phyloP scores from a whole-genome alignment of 1,140 invertebrate species.

The Triops cancriformis region DNA sequence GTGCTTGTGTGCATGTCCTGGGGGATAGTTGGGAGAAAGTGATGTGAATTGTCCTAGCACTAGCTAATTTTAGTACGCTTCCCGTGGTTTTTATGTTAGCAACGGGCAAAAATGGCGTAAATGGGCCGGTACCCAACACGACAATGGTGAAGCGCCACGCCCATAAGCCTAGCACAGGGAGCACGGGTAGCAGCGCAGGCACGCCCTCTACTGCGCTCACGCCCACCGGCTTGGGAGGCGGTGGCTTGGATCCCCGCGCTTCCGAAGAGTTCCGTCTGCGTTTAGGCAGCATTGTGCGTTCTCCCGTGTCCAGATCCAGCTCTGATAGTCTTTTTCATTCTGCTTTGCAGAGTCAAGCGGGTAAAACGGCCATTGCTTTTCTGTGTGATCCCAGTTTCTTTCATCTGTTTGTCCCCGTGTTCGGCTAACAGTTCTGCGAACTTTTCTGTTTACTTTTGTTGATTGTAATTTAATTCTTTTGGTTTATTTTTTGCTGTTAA shows the following conservation, averaged over 20 bases:
- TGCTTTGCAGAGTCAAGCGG: constrained; percentile 33
- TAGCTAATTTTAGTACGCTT: constrained; percentile 21
- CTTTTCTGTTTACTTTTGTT: neutral
- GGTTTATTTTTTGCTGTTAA: no score
- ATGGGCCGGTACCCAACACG: neutral
- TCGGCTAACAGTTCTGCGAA: neutral
- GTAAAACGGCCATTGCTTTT: constrained; percentile 25
- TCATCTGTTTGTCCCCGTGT: neutral
- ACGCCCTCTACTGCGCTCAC: constrained; percentile 29
- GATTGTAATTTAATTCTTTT: neutral
- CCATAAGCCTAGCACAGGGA: constrained; percentile 31
- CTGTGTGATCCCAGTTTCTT: neutral
- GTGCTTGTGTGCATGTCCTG: constrained; percentile 27
- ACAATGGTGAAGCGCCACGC: constrained; percentile 18
- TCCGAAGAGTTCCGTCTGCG: constrained; percentile 50
- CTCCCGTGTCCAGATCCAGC: constrained; percentile 37
- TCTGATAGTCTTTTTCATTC: constrained; percentile 30
- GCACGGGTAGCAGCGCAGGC: neutral
- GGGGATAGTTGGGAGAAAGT: constrained; percentile 32
- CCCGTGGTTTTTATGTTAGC: constrained; percentile 17
- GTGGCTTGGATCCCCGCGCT: constrained; percentile 44
- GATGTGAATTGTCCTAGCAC: constrained; percentile 29
- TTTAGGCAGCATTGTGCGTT: constrained; percentile 54
- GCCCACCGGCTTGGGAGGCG: constrained; percentile 18
- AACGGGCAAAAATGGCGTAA: neutral